Evolutionary conservation across 1,140 invertebrate genomes (phyloP).

Genomic region (Tenebrio molitor): DNA sequence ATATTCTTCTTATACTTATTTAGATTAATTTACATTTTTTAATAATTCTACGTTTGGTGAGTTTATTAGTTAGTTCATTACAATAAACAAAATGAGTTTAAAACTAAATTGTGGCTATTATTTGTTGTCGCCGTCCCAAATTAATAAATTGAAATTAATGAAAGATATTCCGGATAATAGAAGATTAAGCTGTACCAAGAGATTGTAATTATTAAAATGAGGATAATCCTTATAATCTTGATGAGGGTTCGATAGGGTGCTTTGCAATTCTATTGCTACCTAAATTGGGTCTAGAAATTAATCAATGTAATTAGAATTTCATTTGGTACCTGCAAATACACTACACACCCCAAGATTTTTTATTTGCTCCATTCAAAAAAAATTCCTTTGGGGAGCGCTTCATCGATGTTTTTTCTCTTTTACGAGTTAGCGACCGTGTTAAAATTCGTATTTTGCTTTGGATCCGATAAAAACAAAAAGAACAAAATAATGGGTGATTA

Average conservation of each 20-base stretch:
- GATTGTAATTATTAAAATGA: constrained; percentile 30
- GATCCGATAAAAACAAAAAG: neutral
- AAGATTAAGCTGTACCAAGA: constrained; percentile 22
- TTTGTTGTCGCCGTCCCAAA: constrained; percentile 9
- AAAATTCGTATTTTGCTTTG: too few species aligned
- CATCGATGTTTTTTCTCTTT: too few species aligned
- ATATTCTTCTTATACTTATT: too few species aligned
- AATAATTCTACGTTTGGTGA: too few species aligned
- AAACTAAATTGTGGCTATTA: too few species aligned
- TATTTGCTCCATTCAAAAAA: too few species aligned
- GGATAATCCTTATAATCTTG: constrained; percentile 35
- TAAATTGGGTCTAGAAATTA: constrained; percentile 8
- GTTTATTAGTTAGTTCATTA: too few species aligned
- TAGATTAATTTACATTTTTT: too few species aligned
- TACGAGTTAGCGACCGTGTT: too few species aligned
- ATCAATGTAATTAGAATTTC: constrained; percentile 2
- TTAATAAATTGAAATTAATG: constrained; percentile 27
- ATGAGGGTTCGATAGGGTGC: constrained; percentile 27
- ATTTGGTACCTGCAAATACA: too few species aligned
- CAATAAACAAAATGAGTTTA: neutral
- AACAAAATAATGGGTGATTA: neutral
- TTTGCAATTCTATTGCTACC: constrained; percentile 25
- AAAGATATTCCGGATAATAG: constrained; percentile 20
- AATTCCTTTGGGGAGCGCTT: too few species aligned
- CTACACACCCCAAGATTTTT: too few species aligned